phyloP scores from a whole-genome alignment of 2,888 invertebrate species.

The Drosophila flavopinicola region DNA sequence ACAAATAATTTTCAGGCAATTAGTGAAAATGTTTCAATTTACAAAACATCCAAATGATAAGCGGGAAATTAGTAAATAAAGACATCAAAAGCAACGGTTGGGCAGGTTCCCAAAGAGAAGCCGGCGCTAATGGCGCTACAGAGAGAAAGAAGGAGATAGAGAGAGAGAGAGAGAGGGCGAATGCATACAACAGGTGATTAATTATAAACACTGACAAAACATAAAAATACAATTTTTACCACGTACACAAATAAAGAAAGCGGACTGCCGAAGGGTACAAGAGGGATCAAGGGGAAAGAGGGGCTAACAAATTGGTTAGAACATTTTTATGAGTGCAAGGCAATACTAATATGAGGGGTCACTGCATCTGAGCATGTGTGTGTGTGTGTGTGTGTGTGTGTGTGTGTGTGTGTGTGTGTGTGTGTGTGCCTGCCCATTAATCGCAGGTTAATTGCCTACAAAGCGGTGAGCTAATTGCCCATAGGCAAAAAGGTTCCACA shows the following conservation, averaged over 20 bases:
- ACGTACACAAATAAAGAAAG: constrained; percentile 57
- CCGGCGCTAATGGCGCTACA: constrained; percentile 78
- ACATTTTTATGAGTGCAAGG: constrained; percentile 66
- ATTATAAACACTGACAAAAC: constrained; percentile 81
- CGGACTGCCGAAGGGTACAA: not conserved
- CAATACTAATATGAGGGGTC: constrained; percentile 46
- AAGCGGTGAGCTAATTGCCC: constrained; percentile 75
- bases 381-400: constrained; percentile 1
- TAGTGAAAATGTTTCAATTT: constrained; percentile 80
- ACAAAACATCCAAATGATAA: constrained; percentile 78
- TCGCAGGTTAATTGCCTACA: constrained; percentile 78
- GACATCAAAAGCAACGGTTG: constrained; percentile 66
- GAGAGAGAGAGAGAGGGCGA: constrained; percentile 14
- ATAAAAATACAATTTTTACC: constrained; percentile 79
- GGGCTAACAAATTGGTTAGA: constrained; percentile 66
- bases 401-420: constrained; percentile 17
- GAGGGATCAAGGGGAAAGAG: constrained; percentile 34
- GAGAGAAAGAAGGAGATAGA: constrained; percentile 1
- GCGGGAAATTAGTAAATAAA: constrained; percentile 80
- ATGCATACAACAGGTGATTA: constrained; percentile 78
- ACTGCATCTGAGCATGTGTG: constrained; percentile 10
- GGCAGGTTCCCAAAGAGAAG: constrained; percentile 47
- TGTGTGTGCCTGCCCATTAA: constrained; percentile 65
- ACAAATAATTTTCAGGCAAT: constrained; percentile 75
- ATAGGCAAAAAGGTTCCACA: constrained; percentile 46